Conservation (phyloP, 2,113 vertebrate species). For the Rhea americana region DNA sequence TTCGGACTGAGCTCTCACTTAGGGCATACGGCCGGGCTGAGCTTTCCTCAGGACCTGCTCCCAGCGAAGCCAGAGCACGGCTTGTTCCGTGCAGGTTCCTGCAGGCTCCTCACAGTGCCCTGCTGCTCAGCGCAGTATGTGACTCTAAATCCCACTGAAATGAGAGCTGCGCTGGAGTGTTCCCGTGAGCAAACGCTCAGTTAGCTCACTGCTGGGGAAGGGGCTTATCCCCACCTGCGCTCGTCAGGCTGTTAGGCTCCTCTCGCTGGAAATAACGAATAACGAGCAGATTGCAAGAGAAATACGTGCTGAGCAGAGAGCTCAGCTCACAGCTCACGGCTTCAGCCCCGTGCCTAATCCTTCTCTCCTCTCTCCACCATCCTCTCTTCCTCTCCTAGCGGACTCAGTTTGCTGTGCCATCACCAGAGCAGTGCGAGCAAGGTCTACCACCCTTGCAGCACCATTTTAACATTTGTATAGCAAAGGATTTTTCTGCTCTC, state of each 20-base stretch:
- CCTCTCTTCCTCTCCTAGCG: neutral
- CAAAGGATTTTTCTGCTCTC: accelerated
- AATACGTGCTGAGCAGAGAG: neutral
- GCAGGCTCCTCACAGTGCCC: neutral
- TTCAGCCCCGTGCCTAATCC: neutral
- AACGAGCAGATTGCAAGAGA: neutral
- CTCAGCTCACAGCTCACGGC: neutral
- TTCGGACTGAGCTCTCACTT: conserved; percentile 17
- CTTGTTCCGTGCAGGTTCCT: conserved; percentile 4
- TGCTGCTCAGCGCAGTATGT: neutral
- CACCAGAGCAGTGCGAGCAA: neutral
- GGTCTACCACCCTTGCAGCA: neutral
- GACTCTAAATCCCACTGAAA: neutral
- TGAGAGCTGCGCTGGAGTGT: neutral
- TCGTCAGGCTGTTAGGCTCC: neutral
- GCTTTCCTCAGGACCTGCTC: conserved; percentile 11
- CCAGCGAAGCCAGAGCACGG: neutral
- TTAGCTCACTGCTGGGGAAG: neutral
- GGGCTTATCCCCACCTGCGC: neutral
- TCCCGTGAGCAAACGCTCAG: neutral
- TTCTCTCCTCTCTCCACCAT: neutral
- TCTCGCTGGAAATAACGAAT: neutral
- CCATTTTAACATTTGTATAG: neutral
- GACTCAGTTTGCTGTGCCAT: neutral
- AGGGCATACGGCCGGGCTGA: neutral